Evolutionary conservation across 2,797 vertebrate genomes (phyloP), one percentile per base, ranked within the genome.

Genomic region (Etheostoma perlongum): DNA sequence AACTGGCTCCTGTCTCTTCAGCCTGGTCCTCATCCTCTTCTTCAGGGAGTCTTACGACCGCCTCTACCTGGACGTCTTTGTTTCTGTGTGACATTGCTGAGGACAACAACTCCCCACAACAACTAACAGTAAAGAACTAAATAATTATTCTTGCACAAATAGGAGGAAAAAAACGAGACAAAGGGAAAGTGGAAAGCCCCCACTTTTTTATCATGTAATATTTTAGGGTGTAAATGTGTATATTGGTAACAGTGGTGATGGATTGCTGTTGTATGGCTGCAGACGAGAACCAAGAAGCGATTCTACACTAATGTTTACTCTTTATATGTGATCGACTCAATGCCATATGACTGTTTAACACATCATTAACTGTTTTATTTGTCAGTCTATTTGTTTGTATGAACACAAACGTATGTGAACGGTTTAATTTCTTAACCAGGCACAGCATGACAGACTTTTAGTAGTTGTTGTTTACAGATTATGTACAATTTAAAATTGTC

Each of bases 1-100:
- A 66, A 97, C 97, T 0, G 97, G 97, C 62, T 98, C 98, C 0
- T 98, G 97, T 79, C 84, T 99, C 93, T 97, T 99, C 94, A 98
- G 98, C 92, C 97, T 99, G 46, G 90, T 97, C 76, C 96, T 99
- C 87, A 95, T 99, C 89, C 93, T 98, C 79, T 96, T 98, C 94
- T 99, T 99, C 96, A 97, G 96, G 70, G 98, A 99, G 91, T 97
- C 98, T 19, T 99, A 99, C 1, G 98, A 99, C 92, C 96, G 98
- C 87, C 98, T 99, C 82, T 99, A 99, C 94, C 95, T 99, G 23
- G 98, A 99, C 6, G 97, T 99, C 27, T 97, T 99, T 0, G 97
- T 99, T 82, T 97, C 98, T 0, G 97, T 99, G 81, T 99, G 94
- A 94, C 57, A 0, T 30, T 2, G 10, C 36, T 0, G 55, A 36